Base-by-base conservation (phyloP, 2,797 vertebrate genomes). In the Pseudopleuronectes americanus region DNA sequence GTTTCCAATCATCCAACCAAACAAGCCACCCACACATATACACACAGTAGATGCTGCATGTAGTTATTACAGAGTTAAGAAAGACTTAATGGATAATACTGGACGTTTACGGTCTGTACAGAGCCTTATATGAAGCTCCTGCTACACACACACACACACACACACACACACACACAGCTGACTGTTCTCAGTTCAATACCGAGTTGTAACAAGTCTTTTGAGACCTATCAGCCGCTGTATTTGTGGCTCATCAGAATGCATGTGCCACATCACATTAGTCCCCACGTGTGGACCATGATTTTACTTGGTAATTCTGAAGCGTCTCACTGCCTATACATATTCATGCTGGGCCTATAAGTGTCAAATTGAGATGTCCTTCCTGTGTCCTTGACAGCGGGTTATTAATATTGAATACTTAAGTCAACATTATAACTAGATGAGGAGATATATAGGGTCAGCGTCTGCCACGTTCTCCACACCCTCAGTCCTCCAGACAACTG, bases 371-470 rank as follows among this genome's bases (percentile, higher is more conserved):
- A 88, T 81, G 92, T 92, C 91, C 92, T 93, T 89, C 74, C 73
- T 64, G 90, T 89, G 90, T 92, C 91, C 92, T 92, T 92, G 91
- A 92, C 86, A 90, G 90, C 62, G 62, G 87, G 80, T 88, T 87
- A 93, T 93, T 92, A 93, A 92, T 93, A 93, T 89, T 91, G 90
- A 92, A 90, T 85, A 90, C 76, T 57, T 74, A 84, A 90, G 84
- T 90, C 87, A 87, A 82, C 76, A 89, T 73, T 81, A 77, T 76
- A 80, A 75, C 72, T 78, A 70, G 80, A 87, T 80, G 77, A 84
- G 67, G 68, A 66, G 72, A 65, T 77, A 76, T 31, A 36, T 72
- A 66, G 89, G 89, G 90, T 87, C 88, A 83, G 41, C n/a, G 17
- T 57, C 76, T 80, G 85, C 68, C 81, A 81, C 45, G 8, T 74